Evolutionary conservation across 2,888 invertebrate genomes (phyloP).

Genomic region (Pollenia griseotomentosa): DNA sequence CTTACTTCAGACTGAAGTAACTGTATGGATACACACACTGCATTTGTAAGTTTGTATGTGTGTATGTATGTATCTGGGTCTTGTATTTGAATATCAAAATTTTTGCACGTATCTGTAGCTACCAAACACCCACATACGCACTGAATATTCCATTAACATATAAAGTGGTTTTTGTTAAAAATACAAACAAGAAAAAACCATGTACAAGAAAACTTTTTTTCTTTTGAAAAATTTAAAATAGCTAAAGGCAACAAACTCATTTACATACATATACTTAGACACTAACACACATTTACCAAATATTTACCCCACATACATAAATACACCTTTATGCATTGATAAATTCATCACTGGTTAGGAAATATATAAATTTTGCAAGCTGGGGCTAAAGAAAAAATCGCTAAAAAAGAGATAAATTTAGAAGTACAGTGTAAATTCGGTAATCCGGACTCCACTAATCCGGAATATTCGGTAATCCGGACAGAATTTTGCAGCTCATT

Average conservation of each 20-base stretch:
- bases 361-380: neutral
- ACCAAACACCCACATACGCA: neutral
- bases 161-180: neutral
- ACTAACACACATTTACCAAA: neutral
- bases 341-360: neutral
- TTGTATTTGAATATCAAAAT: too few species aligned
- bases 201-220: neutral
- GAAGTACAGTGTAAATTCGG: too few species aligned
- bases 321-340: neutral
- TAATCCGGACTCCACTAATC: too few species aligned
- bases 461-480: too few species aligned
- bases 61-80: too few species aligned
- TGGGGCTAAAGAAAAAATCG: too few species aligned
- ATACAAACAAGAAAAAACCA: neutral
- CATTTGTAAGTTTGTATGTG: too few species aligned
- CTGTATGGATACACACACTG: too few species aligned
- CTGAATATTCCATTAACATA: conserved; percentile 8
- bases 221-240: neutral
- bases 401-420: too few species aligned
- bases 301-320: neutral
- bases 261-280: neutral
- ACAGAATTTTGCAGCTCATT: too few species aligned
- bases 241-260: neutral
- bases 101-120: neutral
- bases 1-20: too few species aligned